These are phyloP conservation scores for Agriopis marginaria DNA, from an alignment of 2,888 invertebrate genomes.

Conservation along the genomic window DNA sequence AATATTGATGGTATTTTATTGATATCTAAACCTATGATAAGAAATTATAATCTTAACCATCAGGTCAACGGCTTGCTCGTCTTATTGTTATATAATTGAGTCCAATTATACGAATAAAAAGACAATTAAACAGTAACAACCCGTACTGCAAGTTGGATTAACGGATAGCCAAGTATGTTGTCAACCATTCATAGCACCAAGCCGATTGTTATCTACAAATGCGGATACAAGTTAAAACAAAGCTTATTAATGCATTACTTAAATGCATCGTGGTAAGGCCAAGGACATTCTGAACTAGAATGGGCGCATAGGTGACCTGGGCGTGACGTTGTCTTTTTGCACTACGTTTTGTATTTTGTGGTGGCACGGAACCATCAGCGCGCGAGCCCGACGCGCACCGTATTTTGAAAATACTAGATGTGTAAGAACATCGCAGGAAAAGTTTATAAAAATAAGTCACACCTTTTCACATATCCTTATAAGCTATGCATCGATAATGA, in stretches of 20 bases:
- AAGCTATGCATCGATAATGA: background rate
- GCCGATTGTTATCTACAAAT: constrained; percentile 26
- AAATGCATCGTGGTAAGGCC: constrained; percentile 14
- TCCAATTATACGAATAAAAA: too few species aligned
- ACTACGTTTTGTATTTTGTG: too few species aligned
- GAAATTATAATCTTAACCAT: too few species aligned
- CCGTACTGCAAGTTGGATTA: constrained; percentile 15
- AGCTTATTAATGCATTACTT: constrained; percentile 11
- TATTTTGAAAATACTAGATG: too few species aligned
- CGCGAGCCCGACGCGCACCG: too few species aligned
- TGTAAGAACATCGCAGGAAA: too few species aligned
- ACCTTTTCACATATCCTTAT: background rate
- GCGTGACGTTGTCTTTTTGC: too few species aligned
- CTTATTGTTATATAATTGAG: background rate
- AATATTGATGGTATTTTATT: too few species aligned
- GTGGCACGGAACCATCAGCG: too few species aligned
- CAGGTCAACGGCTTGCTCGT: background rate
- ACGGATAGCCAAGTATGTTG: constrained; percentile 19
- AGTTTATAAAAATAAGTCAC: background rate
- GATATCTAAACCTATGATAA: too few species aligned
- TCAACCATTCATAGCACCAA: constrained; percentile 8
- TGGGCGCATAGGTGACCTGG: too few species aligned
- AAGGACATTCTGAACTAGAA: constrained; percentile 8
- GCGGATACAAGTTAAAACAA: constrained; percentile 23
- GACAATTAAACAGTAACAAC: constrained; percentile 11